Conservation (phyloP, 2,888 invertebrate genomes). For the Miltochrista miniata region DNA sequence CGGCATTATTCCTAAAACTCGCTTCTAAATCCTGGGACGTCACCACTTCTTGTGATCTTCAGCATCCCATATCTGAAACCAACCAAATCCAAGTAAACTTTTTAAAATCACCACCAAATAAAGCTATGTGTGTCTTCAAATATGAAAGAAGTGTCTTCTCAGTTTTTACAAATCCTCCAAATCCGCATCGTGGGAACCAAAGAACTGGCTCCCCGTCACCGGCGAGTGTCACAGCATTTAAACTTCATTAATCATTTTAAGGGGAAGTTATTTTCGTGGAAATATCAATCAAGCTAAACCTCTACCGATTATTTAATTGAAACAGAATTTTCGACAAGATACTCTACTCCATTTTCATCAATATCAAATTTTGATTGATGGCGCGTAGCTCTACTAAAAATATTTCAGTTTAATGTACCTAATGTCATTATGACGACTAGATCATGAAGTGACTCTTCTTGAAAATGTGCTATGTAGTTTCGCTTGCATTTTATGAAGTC, state of each 20-base stretch:
- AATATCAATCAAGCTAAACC: slow-evolving; percentile 43
- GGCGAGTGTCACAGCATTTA: slow-evolving; percentile 27
- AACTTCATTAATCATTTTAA: slow-evolving; percentile 42
- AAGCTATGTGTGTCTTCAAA: too few relatives aligned
- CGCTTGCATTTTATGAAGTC: too few relatives aligned
- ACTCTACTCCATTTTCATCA: slow-evolving; percentile 35
- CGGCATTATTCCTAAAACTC: too few relatives aligned
- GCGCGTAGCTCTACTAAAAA: slow-evolving; percentile 2
- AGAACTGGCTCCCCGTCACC: slow-evolving; percentile 8
- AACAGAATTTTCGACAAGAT: slow-evolving; percentile 41
- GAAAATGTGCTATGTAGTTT: too few relatives aligned
- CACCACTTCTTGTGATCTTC: too few relatives aligned
- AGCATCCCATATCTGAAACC: too few relatives aligned
- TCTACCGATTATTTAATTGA: slow-evolving; percentile 43
- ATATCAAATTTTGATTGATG: slow-evolving; percentile 42
- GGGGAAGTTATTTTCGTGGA: slow-evolving; percentile 33
- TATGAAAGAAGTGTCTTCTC: too few relatives aligned
- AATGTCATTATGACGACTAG: slow-evolving; percentile 3
- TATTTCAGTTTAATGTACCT: slow-evolving; percentile 3
- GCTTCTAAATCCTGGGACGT: too few relatives aligned
- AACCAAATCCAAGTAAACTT: too few relatives aligned
- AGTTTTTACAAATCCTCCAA: slow-evolving; percentile 3
- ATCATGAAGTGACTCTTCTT: slow-evolving; percentile 5
- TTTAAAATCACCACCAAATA: too few relatives aligned
- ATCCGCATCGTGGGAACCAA: slow-evolving; percentile 11